Conservation (phyloP, 2,888 invertebrate species). For the Camptogramma bilineatum region DNA sequence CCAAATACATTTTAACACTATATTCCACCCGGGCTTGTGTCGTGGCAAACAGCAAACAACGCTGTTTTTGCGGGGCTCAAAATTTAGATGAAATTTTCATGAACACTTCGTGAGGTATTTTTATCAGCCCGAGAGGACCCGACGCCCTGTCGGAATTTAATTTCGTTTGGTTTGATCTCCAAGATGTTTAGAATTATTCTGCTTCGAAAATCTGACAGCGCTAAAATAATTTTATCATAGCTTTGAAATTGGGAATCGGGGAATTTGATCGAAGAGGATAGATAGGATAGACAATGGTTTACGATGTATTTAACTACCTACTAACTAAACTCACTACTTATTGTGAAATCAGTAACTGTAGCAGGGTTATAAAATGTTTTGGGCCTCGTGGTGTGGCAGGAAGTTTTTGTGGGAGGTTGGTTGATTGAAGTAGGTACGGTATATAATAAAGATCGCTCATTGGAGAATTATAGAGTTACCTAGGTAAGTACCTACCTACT, state of each 20-base stretch:
- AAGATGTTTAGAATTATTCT: constrained; percentile 61
- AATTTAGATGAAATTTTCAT: constrained; percentile 52
- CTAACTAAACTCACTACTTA: too few species aligned
- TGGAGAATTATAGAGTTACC: too few species aligned
- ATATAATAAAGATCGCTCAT: too few species aligned
- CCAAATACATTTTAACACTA: neutral
- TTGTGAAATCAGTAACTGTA: too few species aligned
- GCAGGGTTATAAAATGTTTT: too few species aligned
- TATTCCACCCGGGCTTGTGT: neutral
- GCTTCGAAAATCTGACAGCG: constrained; percentile 46
- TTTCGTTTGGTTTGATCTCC: constrained; percentile 54
- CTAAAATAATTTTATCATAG: constrained; percentile 39
- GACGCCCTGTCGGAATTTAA: constrained; percentile 57
- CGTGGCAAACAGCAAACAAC: neutral
- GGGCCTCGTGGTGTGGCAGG: too few species aligned
- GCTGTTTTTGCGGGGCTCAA: constrained; percentile 43
- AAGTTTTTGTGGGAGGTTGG: too few species aligned
- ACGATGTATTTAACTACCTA: neutral
- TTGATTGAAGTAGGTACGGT: too few species aligned
- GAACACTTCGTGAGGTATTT: constrained; percentile 49
- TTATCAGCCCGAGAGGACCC: constrained; percentile 42
- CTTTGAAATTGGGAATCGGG: constrained; percentile 22
- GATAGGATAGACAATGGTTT: neutral
- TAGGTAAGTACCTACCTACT: too few species aligned
- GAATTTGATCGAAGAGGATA: constrained; percentile 15